Base-by-base conservation (phyloP, 2,113 vertebrate genomes). In the Entelurus aequoreus region DNA sequence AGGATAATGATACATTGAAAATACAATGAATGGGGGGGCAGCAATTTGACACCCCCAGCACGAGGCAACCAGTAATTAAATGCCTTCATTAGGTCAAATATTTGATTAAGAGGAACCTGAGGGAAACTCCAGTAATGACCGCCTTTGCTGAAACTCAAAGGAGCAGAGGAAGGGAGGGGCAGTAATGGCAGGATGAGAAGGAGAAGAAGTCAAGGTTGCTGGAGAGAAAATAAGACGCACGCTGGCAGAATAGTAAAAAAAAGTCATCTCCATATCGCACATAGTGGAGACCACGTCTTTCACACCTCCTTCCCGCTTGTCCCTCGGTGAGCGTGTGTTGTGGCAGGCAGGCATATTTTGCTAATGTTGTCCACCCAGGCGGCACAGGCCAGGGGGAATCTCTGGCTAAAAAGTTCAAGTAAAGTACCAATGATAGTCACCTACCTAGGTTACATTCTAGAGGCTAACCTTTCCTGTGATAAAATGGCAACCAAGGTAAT, bases 31-130 rank as follows among this genome's bases (percentile, higher is more conserved):
- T 82, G 75, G 69, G 55, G 81, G 74, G 74, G 60, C 60, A 65
- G 80, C 71, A 82, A 87, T 79, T 68, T 66, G 69, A 85, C 75
- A 89, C 67, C 76, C 71, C 65, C 48, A 76, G 76, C 67, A 72
- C 77, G 72, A 68, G 71, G 75, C 76, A 82, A 84, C 87, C 72
- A 81, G 75, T 86, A 84, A 88, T 85, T 87, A 88, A 85, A 88
- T 83, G 82, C 77, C 85, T 81, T 87, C 78, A 84, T 88, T 88
- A 82, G 69, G 69, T 88, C 77, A 84, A 85, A 88, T 86, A 89
- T 88, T 86, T 86, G 80, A 88, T 86, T 81, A 86, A 77, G 66
- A 82, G 61, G 63, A 83, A 80, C 77, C 79, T 73, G 55, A 63
- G 46, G 63, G 57, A 57, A 70, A 19, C 28, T 73, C 57, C 68